Evolutionary conservation across 2,113 vertebrate genomes (phyloP).

Genomic region (Oncorhynchus mykiss): DNA sequence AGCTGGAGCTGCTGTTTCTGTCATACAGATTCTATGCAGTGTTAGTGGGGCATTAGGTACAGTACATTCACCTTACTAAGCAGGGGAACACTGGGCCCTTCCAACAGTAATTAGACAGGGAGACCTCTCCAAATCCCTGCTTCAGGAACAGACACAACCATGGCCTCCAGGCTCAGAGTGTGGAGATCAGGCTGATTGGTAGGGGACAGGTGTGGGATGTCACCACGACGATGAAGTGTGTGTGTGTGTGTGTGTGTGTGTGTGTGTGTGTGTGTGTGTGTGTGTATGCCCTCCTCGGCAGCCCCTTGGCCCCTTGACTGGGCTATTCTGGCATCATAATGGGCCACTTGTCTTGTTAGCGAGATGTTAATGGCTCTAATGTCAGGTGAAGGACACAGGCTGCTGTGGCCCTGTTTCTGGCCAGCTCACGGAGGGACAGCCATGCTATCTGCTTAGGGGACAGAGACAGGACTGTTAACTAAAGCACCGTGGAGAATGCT

Average conservation of each 20-base stretch:
- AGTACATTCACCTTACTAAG: constrained; percentile 57
- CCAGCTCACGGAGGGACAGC: constrained; percentile 5
- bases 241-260: constrained; percentile 20
- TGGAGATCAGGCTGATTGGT: constrained; percentile 62
- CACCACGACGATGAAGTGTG: constrained; percentile 53
- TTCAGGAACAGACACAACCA: constrained; percentile 44
- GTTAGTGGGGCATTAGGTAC: constrained; percentile 62
- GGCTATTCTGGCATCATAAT: constrained; percentile 35
- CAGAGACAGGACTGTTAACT: constrained; percentile 26
- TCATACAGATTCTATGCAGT: constrained; percentile 50
- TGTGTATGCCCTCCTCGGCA: background rate
- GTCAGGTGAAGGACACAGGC: constrained; percentile 39
- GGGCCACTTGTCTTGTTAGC: constrained; percentile 57
- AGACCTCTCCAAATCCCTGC: constrained; percentile 40
- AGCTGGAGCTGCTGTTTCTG: constrained; percentile 38
- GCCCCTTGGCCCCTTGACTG: constrained; percentile 44
- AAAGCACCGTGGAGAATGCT: constrained; percentile 36
- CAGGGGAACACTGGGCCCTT: constrained; percentile 48
- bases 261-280: constrained; percentile 28
- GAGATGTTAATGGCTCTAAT: constrained; percentile 56
- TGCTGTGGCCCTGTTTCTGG: constrained; percentile 3
- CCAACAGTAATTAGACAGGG: constrained; percentile 58
- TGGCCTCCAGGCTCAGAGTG: constrained; percentile 51
- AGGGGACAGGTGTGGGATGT: constrained; percentile 72
- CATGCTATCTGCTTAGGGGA: constrained; percentile 8